Conservation (phyloP, 2,797 vertebrate species). For the Neosalanx taihuensis region DNA sequence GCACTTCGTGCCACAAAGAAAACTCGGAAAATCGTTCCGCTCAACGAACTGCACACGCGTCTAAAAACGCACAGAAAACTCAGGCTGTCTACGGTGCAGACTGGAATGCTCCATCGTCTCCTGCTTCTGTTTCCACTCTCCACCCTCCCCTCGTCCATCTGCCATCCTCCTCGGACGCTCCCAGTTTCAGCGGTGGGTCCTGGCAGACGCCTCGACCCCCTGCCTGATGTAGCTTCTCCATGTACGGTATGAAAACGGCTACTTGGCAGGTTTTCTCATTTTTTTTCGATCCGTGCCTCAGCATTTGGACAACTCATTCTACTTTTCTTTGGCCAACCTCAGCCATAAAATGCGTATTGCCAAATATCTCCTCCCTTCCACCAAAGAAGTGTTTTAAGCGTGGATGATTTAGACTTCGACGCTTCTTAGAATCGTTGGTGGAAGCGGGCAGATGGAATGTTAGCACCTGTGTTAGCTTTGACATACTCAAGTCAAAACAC, state of each 20-base stretch:
- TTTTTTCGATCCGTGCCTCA: background rate
- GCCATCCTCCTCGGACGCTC: slow-evolving; percentile 35
- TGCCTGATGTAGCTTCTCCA: slow-evolving; percentile 45
- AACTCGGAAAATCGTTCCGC: background rate
- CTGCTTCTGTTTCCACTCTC: background rate
- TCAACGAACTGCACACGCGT: background rate
- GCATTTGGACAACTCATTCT: background rate
- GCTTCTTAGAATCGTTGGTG: background rate
- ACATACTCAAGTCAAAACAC: background rate
- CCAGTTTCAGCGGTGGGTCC: slow-evolving; percentile 36
- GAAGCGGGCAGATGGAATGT: background rate
- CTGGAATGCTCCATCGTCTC: background rate
- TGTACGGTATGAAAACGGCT: slow-evolving; percentile 26
- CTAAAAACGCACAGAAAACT: background rate
- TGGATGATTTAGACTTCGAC: background rate
- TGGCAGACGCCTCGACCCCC: slow-evolving; percentile 35
- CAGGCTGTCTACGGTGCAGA: no score
- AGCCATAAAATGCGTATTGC: slow-evolving; percentile 23
- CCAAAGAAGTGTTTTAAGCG: background rate
- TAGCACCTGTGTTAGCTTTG: background rate
- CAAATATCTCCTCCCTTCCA: slow-evolving; percentile 4
- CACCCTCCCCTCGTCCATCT: slow-evolving; percentile 35
- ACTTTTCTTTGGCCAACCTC: slow-evolving; percentile 21
- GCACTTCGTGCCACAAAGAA: background rate
- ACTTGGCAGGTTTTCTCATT: background rate